Evolutionary conservation across 2,113 vertebrate genomes (phyloP).

Genomic region (Aepyceros melampus): DNA sequence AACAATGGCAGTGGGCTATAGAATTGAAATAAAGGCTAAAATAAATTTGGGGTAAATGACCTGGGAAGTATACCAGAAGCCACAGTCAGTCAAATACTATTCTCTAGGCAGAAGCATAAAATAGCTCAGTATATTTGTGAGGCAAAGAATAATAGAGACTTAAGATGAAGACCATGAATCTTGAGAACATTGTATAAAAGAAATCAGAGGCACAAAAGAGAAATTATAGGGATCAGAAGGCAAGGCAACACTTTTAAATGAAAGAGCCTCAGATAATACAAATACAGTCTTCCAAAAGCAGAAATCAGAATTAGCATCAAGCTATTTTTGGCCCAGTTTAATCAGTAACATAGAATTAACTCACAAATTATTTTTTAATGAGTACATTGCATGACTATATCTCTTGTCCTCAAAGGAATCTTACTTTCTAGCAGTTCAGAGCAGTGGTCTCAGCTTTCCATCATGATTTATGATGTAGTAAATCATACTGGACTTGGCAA

Average conservation of each 20-base stretch:
- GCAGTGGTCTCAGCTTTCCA: conserved; percentile 5
- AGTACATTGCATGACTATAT: neutral
- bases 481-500: neutral
- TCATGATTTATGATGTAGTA: conserved; percentile 3
- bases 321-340: neutral
- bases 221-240: conserved; percentile 3
- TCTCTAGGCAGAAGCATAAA: conserved; percentile 30
- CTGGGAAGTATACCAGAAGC: neutral
- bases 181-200: conserved; percentile 20
- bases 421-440: neutral
- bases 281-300: neutral
- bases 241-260: neutral
- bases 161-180: neutral
- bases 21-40: conserved; percentile 40
- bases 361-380: neutral
- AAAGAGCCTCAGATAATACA: neutral
- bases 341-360: conserved; percentile 26
- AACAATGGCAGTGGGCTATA: conserved; percentile 25
- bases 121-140: neutral
- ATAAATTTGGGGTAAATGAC: conserved; percentile 44
- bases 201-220: conserved; percentile 13
- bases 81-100: neutral
- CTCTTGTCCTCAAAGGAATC: neutral
- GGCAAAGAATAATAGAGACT: neutral
- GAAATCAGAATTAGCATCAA: conserved; percentile 2